Percentiles rank a stretch among this genome's conserved stretches.
Conservation (phyloP, 2,797 vertebrate species). For the Alca torda region DNA sequence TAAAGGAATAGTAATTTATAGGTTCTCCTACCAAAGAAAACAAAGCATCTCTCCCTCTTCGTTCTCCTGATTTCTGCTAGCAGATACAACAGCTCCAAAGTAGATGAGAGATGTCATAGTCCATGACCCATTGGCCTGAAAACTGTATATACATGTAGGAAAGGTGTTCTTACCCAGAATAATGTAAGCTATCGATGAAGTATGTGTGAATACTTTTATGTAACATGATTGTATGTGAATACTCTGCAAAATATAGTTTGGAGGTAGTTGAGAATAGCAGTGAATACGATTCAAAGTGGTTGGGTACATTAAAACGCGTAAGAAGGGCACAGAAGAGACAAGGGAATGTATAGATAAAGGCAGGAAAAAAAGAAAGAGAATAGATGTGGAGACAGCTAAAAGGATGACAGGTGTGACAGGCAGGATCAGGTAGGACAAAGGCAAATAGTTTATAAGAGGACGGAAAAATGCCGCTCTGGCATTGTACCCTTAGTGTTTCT, state of each 20-base stretch:
- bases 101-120: neutral
- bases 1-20: neutral
- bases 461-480: neutral
- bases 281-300: neutral
- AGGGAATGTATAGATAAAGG: neutral
- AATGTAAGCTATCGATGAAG: neutral
- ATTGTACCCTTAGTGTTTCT: neutral
- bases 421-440: neutral
- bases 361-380: neutral
- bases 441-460: neutral
- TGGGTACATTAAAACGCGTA: neutral
- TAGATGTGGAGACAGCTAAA: neutral
- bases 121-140: neutral
- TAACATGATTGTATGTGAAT: neutral
- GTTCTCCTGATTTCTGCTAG: neutral
- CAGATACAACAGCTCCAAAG: neutral
- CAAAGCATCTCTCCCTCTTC: neutral
- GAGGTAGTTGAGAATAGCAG: neutral
- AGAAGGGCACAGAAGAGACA: neutral
- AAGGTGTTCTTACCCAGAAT: neutral
- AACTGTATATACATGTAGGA: neutral
- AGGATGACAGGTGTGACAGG: neutral
- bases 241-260: neutral
- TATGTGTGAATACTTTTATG: neutral
- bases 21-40: neutral